Percentiles rank a stretch among this genome's conserved stretches.
phyloP scores from a whole-genome alignment of 2,113 vertebrate genomes.

The Ivindomyrus marchei region DNA sequence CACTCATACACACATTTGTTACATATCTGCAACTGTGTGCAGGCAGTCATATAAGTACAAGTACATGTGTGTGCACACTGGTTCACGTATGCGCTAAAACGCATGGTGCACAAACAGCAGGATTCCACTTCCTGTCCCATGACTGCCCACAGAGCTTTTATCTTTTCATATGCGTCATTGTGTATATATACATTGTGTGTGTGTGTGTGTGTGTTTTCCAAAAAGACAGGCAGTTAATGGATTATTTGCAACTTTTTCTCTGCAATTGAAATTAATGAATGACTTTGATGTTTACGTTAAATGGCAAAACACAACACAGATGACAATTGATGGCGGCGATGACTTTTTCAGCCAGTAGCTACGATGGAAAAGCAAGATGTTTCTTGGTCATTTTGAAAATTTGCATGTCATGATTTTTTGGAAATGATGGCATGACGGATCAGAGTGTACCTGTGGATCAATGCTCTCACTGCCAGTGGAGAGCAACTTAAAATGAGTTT shows the following conservation, averaged over 20 bases:
- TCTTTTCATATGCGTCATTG: neutral
- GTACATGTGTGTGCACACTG: neutral
- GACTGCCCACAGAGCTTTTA: slow-evolving; percentile 48
- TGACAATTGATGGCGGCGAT: neutral
- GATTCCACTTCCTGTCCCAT: slow-evolving; percentile 80
- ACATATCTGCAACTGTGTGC: neutral
- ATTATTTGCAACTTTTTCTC: neutral
- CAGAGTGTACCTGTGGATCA: neutral
- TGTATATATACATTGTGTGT: neutral
- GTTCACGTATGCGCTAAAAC: slow-evolving; percentile 1
- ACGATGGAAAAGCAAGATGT: neutral
- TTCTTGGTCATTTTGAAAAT: neutral
- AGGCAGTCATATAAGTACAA: neutral
- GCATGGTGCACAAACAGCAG: neutral
- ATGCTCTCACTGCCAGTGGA: neutral
- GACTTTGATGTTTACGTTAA: neutral
- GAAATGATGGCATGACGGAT: neutral
- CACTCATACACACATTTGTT: neutral
- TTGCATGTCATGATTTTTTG: neutral
- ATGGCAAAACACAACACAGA: neutral
- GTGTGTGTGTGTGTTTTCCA: slow-evolving; percentile 18
- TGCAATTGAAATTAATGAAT: neutral
- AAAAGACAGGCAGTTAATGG: neutral
- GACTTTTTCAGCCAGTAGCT: neutral
- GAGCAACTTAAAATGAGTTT: slow-evolving; percentile 6